Evolutionary conservation across 2,113 vertebrate genomes (phyloP), one percentile per base, ranked within the genome.

Genomic region (Etheostoma spectabile): DNA sequence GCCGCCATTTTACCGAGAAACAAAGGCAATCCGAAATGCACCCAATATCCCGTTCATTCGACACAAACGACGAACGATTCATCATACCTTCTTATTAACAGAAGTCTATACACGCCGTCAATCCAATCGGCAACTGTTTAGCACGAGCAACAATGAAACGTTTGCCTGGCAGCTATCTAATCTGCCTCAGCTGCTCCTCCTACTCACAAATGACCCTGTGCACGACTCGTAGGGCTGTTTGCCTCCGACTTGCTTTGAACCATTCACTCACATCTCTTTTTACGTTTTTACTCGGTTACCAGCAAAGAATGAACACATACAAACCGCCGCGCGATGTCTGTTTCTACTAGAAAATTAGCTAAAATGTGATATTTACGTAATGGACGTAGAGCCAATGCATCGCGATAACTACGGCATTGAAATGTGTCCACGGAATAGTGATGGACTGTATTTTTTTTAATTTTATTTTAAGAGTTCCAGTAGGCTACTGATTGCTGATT

Each of bases 1-100:
- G 95, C 94, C 95, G 95, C 95, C 95, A 96, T 96, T 95, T 96
- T 96, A 95, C 88, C 69, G 69, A 90, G 86, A 90, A 92, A 92
- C 91, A 94, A 94, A 92, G 93, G 83, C 90, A 51, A 57, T 46
- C 19, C 45, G 81, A 88, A 86, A 87, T 6, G 59, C 79, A 66
- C 22, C 56, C 77, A 82, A 69, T 35, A 71, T 30, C 79, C 77
- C 72, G 62, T 82, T 74, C 46, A 81, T 81, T 90, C 74, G 89
- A 88, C 86, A 85, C 61, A 57, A 46, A 74, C 42, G 65, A 71
- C 85, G 81, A 21, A 56, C 74, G 62, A 42, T 51, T 67, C 75
- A 55, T 85, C 87, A 79, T 91, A 91, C 91, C 91, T 90, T 74
- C 61, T 21, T 53, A 66, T 65, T 88, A 66, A 82, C 13, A 71